Base-by-base conservation (phyloP, 2,113 vertebrate genomes). In the Gnathonemus echidnorhynchus region DNA sequence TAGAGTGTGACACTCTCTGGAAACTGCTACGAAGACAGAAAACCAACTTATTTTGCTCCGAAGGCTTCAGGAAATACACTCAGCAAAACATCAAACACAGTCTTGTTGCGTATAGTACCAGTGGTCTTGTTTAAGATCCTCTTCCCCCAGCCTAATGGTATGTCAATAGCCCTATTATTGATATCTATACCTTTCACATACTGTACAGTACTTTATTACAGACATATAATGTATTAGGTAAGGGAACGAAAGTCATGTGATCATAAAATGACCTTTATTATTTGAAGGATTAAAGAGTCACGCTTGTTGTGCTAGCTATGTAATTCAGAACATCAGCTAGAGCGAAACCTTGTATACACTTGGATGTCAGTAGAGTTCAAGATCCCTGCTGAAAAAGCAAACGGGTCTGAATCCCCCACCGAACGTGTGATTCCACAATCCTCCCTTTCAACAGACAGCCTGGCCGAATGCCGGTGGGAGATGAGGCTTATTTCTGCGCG, bases 401-500 rank as follows among this genome's bases (percentile, higher is more conserved):
- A 85, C 83, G 8, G 42, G 24, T 24, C 35, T 11, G 19, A 66
- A 56, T 45, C 39, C 35, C 87, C 87, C 31, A 10, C 35, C 87
- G 19, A 66, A 88, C 6, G 39, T 46, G 52, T 45, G 56, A 66
- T 21, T 88, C 31, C 35, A 66, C 31, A 66, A 62, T 46, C n/a
- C 58, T 27, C 56, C 87, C 35, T 66, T 46, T n/a, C 52, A 46
- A 13, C 35, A n/a, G 56, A 11, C 52, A 24, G 56, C 27, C 27
- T 4, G 52, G 5, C 31, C n/a, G 31, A 49, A 17, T 0, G 5
- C 39, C 19, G 35, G 87, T 35, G 13, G 87, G 93, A 93, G 93
- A 93, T 92, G 88, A 19, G 90, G 93, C 91, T 94, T 94, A 93
- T 24, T 13, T 90, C 92, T 91, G 91, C 90, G 90, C 91, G 94